Base-by-base conservation (phyloP, 2,797 vertebrate species). In the Margarornis squamiger region DNA sequence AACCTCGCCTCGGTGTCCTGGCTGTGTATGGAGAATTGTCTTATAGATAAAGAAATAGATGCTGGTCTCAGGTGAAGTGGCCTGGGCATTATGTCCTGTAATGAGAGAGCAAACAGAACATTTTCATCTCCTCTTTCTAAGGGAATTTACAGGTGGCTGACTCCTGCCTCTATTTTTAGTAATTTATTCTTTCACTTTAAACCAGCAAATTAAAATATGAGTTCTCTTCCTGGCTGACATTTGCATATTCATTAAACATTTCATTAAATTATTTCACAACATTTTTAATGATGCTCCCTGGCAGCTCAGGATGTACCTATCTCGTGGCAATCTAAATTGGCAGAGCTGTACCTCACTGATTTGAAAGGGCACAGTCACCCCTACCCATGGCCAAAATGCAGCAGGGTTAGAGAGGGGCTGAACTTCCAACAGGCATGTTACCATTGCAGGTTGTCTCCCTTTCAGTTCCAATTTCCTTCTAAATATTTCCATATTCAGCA, bases 181-280 rank as follows among this genome's bases (percentile, higher is more conserved):
- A 84, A 95, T 93, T 86, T 93, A 94, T 94, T 97, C 58, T 90
- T 92, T 79, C 76, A 62, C 32, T 82, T 79, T 73, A 13, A 92
- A 39, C 39, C n/a, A 67, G 83, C 55, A 72, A 88, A 90, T 80
- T 71, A 75, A 95, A 88, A 87, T 38, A 59, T 18, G 38, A 91
- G 58, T 91, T 95, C 49, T 83, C 71, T 93, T 96, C 91, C 65
- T 93, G 48, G 51, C 59, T 90, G 81, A 67, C 27, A 92, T 92
- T 93, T 96, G 84, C 91, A 93, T 95, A 84, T 90, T 95, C 62
- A 92, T 97, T 92, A 92, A 96, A 93, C 46, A 90, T 49, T 83
- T 92, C 45, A 78, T 58, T 91, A 74, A 90, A 77, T 73, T 91
- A 87, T 95, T 96, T 86, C 61, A 32, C 65, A 65, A 23, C 13